A percentile compares a stretch with the other conserved stretches of the same genome.
Conservation (phyloP, 1,140 invertebrate species). For the Cephus cinctus region DNA sequence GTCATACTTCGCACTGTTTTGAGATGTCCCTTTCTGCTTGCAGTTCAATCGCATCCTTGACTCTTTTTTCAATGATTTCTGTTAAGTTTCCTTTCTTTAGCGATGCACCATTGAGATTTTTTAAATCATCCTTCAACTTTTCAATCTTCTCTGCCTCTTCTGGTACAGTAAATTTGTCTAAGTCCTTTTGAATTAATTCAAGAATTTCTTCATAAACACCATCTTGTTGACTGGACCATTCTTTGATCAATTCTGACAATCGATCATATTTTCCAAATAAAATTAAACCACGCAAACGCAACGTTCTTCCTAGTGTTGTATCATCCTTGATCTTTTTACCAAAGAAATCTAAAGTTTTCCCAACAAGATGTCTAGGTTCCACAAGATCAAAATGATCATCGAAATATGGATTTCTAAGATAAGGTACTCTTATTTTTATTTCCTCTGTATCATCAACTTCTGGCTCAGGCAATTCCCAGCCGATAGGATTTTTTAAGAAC, state of each 20-base stretch:
- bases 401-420: slow-evolving; percentile 76
- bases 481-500: slow-evolving; percentile 64
- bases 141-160: slow-evolving; percentile 34
- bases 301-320: slow-evolving; percentile 63
- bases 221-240: slow-evolving; percentile 37
- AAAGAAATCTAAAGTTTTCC: slow-evolving; percentile 74
- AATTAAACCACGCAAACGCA: slow-evolving; percentile 67
- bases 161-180: slow-evolving; percentile 38
- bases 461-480: slow-evolving; percentile 55
- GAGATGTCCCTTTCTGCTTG: slow-evolving; percentile 59
- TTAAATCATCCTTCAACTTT: slow-evolving; percentile 31
- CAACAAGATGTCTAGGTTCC: slow-evolving; percentile 66
- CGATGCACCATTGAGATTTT: slow-evolving; percentile 24
- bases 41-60: slow-evolving; percentile 57
- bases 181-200: slow-evolving; percentile 43
- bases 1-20: slow-evolving; percentile 56
- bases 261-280: slow-evolving; percentile 69
- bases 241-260: slow-evolving; percentile 50
- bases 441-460: slow-evolving; percentile 58
- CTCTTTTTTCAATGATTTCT: slow-evolving; percentile 52
- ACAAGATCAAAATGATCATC: slow-evolving; percentile 87
- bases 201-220: slow-evolving; percentile 51
- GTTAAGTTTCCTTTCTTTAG: slow-evolving; percentile 46
- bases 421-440: slow-evolving; percentile 75
- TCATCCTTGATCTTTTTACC: slow-evolving; percentile 56